Evolutionary conservation across 2,888 invertebrate species (phyloP), one percentile per base, ranked within the genome.

Genomic region (Ichneumon xanthorius): DNA sequence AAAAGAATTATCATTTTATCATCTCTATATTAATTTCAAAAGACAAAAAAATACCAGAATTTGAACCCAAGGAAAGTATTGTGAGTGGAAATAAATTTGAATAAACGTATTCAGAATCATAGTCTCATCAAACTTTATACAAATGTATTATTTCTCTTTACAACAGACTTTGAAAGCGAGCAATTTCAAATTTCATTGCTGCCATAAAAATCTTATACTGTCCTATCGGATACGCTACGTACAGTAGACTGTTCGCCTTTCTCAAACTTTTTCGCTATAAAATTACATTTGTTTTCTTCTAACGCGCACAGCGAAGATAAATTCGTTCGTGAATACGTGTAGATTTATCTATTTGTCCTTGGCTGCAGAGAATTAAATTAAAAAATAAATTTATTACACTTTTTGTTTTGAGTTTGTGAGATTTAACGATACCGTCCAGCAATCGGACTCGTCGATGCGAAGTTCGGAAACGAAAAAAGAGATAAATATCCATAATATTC

Each of bases 91-190:
- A 58, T 4, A 14, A 16, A 45, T 45, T 40, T 11, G 40, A 3
- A 58, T 11, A 58, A 26, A 14, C 14, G 26, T 4, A 58, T 26
- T 58, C 14, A 22, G 22, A 58, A 22, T 58, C 26, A 22, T 58
- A 14, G 58, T 58, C 26, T 65, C 63, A 33, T 72, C 50, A 80
- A 81, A 58, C 72, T 84, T 84, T 73, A 79, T 86, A 85, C 87
- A 86, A 87, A 87, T 80, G 48, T 84, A 80, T 82, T 75, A 63
- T 82, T 58, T 85, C 79, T 82, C 81, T 85, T 85, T 79, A 87
- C 81, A 87, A 85, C 75, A 82, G 67, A 75, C 72, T 67, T 76
- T 58, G 26, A 73, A 45, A 70, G 26, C 71, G 33, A 75, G 45
- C 71, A 50, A 26, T 63, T 76, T 67, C 37, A 72, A 63, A 71